Evolutionary conservation across 2,888 invertebrate species (phyloP), one percentile per base, ranked within the genome.

Genomic region (Brachyptera putata): DNA sequence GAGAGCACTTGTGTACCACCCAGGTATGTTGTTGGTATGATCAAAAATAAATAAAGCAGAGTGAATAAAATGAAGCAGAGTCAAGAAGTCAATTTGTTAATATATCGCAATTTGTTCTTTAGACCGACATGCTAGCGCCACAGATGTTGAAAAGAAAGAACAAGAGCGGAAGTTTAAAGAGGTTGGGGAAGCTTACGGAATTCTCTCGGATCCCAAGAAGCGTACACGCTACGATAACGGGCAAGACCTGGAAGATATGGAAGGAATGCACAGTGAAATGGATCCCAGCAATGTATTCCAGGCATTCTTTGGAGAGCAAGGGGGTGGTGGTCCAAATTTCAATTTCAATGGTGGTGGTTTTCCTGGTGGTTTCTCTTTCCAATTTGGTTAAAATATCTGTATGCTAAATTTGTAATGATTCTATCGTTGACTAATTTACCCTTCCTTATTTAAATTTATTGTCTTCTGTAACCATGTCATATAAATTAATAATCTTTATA

Each of bases 131-230:
- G 88, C 94, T 2, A 88, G 85, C 73, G 95, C 94, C 37, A 82
- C 90, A 1, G 89, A 91, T 55, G 81, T 77, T 3, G 90, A 91
- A 74, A 89, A 90, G 66, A 91, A 90, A 69, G 92, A 92, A 65
- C 94, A 96, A 74, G 96, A 97, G 76, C 85, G 87, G 69, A 91
- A 90, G 70, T 96, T 97, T 75, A 96, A 96, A 76, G 95, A 96
- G 75, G 83, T 96, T 18, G 95, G 95, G n/a, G 95, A 96, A 76
- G 96, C 96, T 0, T 96, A 96, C 74, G 87, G 89, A 43, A 83
- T 96, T 61, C 81, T 97, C 64, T 93, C 94, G 21, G 95, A 96
- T 78, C 84, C 89, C 7, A 90, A 90, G 75, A 95, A 95, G 75
- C 87, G 92, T 68, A 81, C 84, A 48, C 84, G 94, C 43, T 96